Base-by-base conservation (phyloP, 2,113 vertebrate species). In the Arothron firmamentum region DNA sequence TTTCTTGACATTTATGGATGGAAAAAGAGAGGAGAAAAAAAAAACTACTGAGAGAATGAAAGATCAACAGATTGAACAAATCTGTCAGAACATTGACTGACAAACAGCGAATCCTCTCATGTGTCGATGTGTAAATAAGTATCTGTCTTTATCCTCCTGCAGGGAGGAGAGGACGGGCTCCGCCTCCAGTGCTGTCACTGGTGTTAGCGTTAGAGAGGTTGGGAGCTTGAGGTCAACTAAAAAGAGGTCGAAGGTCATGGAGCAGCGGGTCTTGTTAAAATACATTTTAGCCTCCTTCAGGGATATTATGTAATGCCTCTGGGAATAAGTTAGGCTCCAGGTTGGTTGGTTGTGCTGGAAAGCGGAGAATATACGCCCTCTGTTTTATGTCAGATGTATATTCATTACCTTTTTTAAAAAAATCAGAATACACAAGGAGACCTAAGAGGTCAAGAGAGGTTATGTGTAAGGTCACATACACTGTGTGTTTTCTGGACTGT, bases 231-330 rank as follows among this genome's bases (percentile, higher is more conserved):
- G 82, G 87, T 88, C 84, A 88, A 74, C 77, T 74, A 53, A 74
- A 76, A 71, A 82, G 75, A 75, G 84, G 87, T 87, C 74, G 88
- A 74, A 81, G 87, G 85, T 89, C 74, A 59, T 23, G 58, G 77
- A 80, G 84, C 82, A 78, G 76, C 57, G 81, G 82, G 84, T 86
- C 88, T 88, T 88, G 86, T 92, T 89, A 90, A 91, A 91, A 89
- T 87, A 78, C 82, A 81, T 90, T 89, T 91, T 89, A 88, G 79
- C 80, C 82, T 86, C 83, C 86, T 88, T 86, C 75, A 78, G 89
- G 86, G 88, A 85, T 86, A 72, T 88, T 88, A 87, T 86, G 85
- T 87, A 87, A 88, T 88, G 83, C 82, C 82, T 87, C 47, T 72
- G 89, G 84, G 84, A 88, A 79, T 82, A 85, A 65, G 77, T 79